A percentile compares a stretch with the other conserved stretches of the same genome.
Evolutionary conservation across 2,113 vertebrate species (phyloP).

Genomic region (Ophiodon elongatus): DNA sequence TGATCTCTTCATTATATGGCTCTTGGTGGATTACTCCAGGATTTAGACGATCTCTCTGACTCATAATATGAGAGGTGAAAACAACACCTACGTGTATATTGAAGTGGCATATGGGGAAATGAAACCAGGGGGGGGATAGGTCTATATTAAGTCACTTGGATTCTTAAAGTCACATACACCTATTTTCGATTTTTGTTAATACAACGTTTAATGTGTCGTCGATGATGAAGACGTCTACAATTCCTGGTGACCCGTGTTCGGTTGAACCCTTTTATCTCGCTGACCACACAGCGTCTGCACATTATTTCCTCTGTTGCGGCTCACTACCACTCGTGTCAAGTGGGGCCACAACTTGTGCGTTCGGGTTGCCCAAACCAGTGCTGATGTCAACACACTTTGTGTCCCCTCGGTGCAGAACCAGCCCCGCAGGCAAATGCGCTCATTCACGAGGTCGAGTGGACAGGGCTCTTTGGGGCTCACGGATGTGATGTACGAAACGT

Average conservation of each 20-base stretch:
- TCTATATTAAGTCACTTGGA: slow-evolving; percentile 16
- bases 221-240: background rate
- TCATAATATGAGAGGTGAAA: slow-evolving; percentile 86
- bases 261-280: slow-evolving; percentile 18
- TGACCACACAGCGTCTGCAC: background rate
- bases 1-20: slow-evolving; percentile 89
- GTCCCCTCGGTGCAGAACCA: slow-evolving; percentile 60
- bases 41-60: slow-evolving; percentile 85
- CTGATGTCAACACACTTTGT: slow-evolving; percentile 70
- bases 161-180: slow-evolving; percentile 8
- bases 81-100: slow-evolving; percentile 73
- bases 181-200: slow-evolving; percentile 3
- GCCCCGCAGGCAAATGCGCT: slow-evolving; percentile 73
- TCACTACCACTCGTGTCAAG: slow-evolving; percentile 71
- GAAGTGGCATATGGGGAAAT: slow-evolving; percentile 29
- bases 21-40: slow-evolving; percentile 83
- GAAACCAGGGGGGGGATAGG: background rate
- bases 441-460: slow-evolving; percentile 72
- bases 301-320: slow-evolving; percentile 37
- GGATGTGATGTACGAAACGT: slow-evolving; percentile 44
- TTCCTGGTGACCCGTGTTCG: background rate
- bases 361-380: slow-evolving; percentile 51
- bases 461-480: slow-evolving; percentile 62
- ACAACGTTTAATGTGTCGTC: background rate
- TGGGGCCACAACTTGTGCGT: slow-evolving; percentile 72